phyloP scores from a whole-genome alignment of 2,888 invertebrate species.

The Tetrapedia diversipes region DNA sequence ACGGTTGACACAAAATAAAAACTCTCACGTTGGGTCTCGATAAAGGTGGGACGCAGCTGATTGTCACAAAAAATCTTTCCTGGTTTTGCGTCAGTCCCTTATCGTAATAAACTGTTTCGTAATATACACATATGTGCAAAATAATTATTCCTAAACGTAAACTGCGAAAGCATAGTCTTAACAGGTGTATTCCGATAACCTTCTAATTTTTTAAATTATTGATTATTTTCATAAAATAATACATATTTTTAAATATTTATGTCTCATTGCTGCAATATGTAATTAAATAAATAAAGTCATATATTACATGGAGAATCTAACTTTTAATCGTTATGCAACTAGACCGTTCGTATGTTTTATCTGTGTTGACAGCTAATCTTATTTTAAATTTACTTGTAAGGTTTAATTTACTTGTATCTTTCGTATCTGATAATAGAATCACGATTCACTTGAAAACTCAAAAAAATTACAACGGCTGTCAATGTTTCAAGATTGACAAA shows the following conservation, averaged over 20 bases:
- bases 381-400: neutral
- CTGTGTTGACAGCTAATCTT: neutral
- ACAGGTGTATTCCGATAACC: neutral
- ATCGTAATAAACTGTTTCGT: neutral
- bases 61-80: constrained; percentile 43
- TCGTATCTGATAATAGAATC: neutral
- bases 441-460: constrained; percentile 3
- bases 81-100: constrained; percentile 34
- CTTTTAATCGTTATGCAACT: neutral
- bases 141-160: neutral
- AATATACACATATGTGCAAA: neutral
- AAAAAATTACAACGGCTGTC: neutral
- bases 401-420: too few relatives aligned
- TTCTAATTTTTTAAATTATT: neutral
- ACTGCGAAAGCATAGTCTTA: too few relatives aligned
- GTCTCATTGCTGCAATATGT: neutral
- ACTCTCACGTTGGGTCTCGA: constrained; percentile 11
- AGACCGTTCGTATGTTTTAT: neutral
- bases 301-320: neutral
- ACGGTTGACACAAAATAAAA: neutral
- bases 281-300: neutral
- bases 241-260: neutral
- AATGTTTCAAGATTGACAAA: constrained; percentile 6
- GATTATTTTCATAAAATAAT: too few relatives aligned
- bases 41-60: constrained; percentile 41